Conservation (phyloP, 1,140 invertebrate genomes). For the Contarinia nasturtii region DNA sequence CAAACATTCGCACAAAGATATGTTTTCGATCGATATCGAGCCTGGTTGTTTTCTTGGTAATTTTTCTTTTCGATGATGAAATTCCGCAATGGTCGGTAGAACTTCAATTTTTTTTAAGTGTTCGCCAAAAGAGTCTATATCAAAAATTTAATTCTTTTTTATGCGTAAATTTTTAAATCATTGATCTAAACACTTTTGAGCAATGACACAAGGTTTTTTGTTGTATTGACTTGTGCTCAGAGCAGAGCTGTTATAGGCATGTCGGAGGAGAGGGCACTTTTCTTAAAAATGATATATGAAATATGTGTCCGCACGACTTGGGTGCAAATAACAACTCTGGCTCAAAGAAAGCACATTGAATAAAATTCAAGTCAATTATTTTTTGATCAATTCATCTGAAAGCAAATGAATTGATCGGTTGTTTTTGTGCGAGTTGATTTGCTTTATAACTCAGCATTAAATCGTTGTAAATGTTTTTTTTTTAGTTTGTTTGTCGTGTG, state of each 20-base stretch:
- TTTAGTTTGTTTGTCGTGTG: too few relatives aligned
- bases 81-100: background rate
- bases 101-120: background rate
- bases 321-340: too few relatives aligned
- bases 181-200: background rate
- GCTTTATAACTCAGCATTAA: too few relatives aligned
- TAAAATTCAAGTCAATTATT: too few relatives aligned
- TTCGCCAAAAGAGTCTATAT: background rate
- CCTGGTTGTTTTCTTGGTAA: constrained; percentile 2
- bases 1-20: constrained; percentile 4
- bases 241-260: too few relatives aligned
- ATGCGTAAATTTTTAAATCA: background rate
- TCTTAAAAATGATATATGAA: too few relatives aligned
- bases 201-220: background rate
- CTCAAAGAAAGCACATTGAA: too few relatives aligned
- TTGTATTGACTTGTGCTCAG: background rate
- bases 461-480: too few relatives aligned
- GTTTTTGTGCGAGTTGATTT: background rate
- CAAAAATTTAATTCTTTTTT: background rate
- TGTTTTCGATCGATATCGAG: constrained; percentile 5
- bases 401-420: background rate
- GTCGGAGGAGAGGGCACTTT: too few relatives aligned
- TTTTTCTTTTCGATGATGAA: background rate
- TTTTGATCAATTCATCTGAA: too few relatives aligned
- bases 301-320: too few relatives aligned